Conservation (phyloP, 2,113 vertebrate genomes). For the Nibea coibor region DNA sequence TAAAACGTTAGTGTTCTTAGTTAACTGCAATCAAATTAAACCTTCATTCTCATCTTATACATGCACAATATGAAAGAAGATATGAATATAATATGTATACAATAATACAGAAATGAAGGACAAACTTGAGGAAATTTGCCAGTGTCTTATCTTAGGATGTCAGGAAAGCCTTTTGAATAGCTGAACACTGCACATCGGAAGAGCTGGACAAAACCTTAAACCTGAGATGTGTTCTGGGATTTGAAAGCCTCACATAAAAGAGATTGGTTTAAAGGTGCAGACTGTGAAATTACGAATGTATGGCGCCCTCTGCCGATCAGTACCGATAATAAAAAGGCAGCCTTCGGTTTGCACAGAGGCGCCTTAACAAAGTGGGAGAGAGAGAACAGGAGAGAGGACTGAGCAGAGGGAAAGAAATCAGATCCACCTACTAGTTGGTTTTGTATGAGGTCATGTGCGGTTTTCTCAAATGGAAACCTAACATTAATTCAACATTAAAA, state of each 20-base stretch:
- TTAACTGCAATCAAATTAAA: too few relatives aligned
- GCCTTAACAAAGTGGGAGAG: background rate
- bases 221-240: background rate
- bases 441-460: constrained; percentile 51
- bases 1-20: too few relatives aligned
- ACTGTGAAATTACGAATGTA: background rate
- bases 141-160: background rate
- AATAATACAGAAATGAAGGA: background rate
- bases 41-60: background rate
- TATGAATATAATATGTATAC: background rate
- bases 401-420: constrained; percentile 14
- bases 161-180: background rate
- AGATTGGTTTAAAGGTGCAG: background rate
- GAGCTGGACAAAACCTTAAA: background rate
- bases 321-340: background rate
- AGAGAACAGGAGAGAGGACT: background rate
- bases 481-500: constrained; percentile 54
- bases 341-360: constrained; percentile 14
- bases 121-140: background rate
- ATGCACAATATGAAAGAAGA: background rate
- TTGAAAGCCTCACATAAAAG: background rate
- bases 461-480: constrained; percentile 63
- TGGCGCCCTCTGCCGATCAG: constrained; percentile 29
- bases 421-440: constrained; percentile 40
- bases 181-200: background rate